Percentiles rank a stretch among this genome's conserved stretches.
Conservation (phyloP, 2,797 vertebrate genomes). For the Gallirallus australis region DNA sequence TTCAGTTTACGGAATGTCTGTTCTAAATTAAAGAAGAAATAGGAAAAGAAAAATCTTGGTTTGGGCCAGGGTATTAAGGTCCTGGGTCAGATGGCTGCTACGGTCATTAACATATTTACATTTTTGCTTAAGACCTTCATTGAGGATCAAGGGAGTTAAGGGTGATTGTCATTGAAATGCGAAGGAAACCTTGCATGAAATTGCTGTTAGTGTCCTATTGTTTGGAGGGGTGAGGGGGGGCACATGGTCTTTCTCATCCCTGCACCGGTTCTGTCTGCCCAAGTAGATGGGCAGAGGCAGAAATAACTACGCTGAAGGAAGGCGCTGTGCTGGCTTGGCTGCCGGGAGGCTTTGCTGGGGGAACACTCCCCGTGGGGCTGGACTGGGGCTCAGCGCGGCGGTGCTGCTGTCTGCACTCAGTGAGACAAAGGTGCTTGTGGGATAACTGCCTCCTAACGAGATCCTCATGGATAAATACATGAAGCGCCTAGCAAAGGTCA, state of each 20-base stretch:
- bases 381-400: neutral
- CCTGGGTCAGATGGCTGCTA: conserved; percentile 57
- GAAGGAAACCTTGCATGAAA: conserved; percentile 82
- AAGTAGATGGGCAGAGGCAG: conserved; percentile 33
- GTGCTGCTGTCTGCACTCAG: neutral
- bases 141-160: conserved; percentile 68
- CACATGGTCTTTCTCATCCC: neutral
- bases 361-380: neutral
- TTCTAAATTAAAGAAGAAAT: neutral
- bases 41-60: neutral
- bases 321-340: neutral
- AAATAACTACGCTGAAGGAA: neutral
- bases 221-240: neutral
- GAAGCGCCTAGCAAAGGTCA: conserved; percentile 61
- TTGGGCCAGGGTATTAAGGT: conserved; percentile 36
- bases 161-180: conserved; percentile 75
- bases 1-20: neutral
- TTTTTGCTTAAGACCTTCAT: conserved; percentile 69
- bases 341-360: neutral
- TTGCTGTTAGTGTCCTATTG: conserved; percentile 76
- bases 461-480: conserved; percentile 51
- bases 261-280: conserved; percentile 32
- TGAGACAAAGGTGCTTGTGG: neutral
- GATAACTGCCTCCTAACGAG: neutral
- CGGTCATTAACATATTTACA: conserved; percentile 69